A percentile compares a stretch with the other conserved stretches of the same genome.
Conservation (phyloP, 2,797 vertebrate genomes). For the Halcyon smyrnensis region DNA sequence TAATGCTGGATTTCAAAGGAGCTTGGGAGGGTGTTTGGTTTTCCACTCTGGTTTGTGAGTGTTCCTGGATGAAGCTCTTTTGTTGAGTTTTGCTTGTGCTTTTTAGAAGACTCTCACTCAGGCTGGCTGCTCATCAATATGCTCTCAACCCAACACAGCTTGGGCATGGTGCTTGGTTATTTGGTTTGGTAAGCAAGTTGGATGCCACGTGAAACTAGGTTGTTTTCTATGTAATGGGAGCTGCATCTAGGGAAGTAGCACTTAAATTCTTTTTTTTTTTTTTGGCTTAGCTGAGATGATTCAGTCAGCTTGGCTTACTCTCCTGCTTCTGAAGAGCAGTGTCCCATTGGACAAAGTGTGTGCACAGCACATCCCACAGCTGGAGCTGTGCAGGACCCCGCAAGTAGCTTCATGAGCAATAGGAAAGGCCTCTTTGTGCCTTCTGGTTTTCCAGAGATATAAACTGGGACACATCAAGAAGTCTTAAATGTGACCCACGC, state of each 20-base stretch:
- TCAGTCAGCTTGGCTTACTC: background rate
- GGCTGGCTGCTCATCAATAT: background rate
- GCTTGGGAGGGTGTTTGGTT: background rate
- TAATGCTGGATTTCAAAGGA: fast-evolving
- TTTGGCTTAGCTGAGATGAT: background rate
- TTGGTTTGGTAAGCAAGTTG: background rate
- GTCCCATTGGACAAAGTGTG: background rate
- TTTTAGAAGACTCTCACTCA: background rate
- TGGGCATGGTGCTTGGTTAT: background rate
- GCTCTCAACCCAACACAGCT: background rate
- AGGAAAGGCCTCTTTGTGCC: background rate
- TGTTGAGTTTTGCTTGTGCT: background rate
- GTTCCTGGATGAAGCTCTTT: background rate
- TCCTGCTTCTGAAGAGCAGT: background rate
- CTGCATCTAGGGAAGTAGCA: background rate
- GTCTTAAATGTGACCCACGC: too few relatives aligned
- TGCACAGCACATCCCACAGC: too few relatives aligned
- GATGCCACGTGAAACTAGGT: background rate
- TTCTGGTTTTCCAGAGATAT: background rate
- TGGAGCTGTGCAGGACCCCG: background rate
- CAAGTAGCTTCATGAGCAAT: background rate
- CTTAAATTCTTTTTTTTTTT: background rate
- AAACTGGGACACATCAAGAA: background rate
- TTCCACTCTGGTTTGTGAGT: background rate
- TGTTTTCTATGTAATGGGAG: background rate